A percentile compares a stretch with the other conserved stretches of the same genome.
These are phyloP conservation scores for Oscheius myriophilus DNA, from an alignment of 2,888 invertebrate species.

Conservation along the genomic window DNA sequence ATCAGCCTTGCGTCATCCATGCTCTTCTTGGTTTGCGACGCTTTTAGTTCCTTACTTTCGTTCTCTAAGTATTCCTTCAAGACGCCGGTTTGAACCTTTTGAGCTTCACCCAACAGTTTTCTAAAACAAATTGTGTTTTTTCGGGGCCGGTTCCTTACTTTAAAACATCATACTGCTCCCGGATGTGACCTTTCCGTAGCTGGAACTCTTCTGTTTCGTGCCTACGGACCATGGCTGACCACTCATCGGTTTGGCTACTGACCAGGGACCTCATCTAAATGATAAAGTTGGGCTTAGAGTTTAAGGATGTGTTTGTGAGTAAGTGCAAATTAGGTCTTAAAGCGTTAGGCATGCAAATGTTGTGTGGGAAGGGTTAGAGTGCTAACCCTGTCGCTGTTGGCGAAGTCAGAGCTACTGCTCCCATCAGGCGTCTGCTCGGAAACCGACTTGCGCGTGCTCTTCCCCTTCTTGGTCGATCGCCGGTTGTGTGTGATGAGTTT, in stretches of 20 bases:
- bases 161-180: conserved; percentile 76
- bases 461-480: conserved; percentile 62
- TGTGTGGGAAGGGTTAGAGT: not conserved
- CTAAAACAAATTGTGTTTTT: conserved; percentile 55
- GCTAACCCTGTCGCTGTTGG: conserved; percentile 30
- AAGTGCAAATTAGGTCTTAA: not conserved
- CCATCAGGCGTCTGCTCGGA: conserved; percentile 24
- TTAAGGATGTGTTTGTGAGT: not conserved
- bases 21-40: conserved; percentile 91
- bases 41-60: conserved; percentile 94
- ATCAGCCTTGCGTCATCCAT: conserved; percentile 97
- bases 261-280: conserved; percentile 78
- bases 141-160: conserved; percentile 53
- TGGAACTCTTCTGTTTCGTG: conserved; percentile 82
- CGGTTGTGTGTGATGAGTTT: conserved; percentile 65
- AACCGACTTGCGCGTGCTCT: conserved; percentile 43
- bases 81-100: conserved; percentile 75
- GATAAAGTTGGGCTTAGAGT: not conserved
- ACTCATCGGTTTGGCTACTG: conserved; percentile 89
- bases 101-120: conserved; percentile 84
- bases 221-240: conserved; percentile 88
- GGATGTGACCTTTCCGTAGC: conserved; percentile 78
- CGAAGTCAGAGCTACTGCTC: conserved; percentile 37
- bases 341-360: conserved; percentile 11
- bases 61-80: conserved; percentile 62